Evolutionary conservation across 2,888 invertebrate genomes (phyloP).

Genomic region (Aporophyla lueneburgensis): DNA sequence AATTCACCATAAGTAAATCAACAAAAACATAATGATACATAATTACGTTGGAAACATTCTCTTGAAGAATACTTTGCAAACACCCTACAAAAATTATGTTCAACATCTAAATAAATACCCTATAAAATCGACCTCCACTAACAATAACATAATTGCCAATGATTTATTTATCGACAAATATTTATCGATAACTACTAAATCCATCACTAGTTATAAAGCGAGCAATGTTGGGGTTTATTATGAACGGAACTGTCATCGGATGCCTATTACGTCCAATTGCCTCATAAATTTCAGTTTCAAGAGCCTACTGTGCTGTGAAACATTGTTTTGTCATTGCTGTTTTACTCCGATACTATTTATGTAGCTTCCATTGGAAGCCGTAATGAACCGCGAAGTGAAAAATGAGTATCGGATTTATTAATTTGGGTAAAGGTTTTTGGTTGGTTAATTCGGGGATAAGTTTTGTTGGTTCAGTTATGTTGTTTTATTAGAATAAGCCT

Average conservation of each 20-base stretch:
- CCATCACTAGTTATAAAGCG: conserved; percentile 69
- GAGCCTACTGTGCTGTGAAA: conserved; percentile 64
- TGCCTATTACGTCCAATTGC: conserved; percentile 75
- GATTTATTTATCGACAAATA: conserved; percentile 52
- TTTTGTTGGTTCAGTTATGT: background rate
- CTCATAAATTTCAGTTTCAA: conserved; percentile 75
- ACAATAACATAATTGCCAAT: conserved; percentile 35
- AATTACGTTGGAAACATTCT: background rate
- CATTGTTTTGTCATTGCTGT: conserved; percentile 60
- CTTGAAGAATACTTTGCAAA: background rate
- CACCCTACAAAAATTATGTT: background rate
- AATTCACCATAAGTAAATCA: background rate
- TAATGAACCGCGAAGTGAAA: conserved; percentile 50
- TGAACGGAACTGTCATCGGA: conserved; percentile 78
- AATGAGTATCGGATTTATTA: conserved; percentile 35
- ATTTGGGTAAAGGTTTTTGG: conserved; percentile 2
- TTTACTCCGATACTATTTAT: conserved; percentile 48
- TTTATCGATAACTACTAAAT: conserved; percentile 63
- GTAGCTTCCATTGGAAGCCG: conserved; percentile 20
- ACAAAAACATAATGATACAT: background rate
- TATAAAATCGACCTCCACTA: background rate
- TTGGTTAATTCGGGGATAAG: background rate
- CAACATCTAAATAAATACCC: conserved; percentile 12
- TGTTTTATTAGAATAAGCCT: background rate
- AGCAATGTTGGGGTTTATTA: conserved; percentile 74